Conservation (phyloP, 2,888 invertebrate species). For the Brachyopa scutellaris region DNA sequence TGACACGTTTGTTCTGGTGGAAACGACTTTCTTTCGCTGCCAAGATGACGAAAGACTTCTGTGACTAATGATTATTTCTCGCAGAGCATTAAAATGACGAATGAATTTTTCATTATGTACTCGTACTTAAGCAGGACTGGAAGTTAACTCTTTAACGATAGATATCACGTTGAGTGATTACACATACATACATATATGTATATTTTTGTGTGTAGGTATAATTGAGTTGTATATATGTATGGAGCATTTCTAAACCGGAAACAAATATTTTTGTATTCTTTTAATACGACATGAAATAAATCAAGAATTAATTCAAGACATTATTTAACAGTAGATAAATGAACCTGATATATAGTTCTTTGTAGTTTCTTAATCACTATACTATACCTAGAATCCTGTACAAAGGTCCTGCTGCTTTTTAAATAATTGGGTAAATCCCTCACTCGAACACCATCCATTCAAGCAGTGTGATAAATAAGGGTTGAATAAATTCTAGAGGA, state of each 20-base stretch:
- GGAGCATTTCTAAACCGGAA: no score
- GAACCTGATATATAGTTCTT: constrained; percentile 32
- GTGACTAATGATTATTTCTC: background rate
- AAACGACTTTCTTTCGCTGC: background rate
- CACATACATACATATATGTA: no score
- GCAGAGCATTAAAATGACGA: background rate
- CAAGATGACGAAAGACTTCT: background rate
- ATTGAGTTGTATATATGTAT: no score
- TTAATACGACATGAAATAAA: constrained; percentile 5
- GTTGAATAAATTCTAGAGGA: constrained; percentile 44
- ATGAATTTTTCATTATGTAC: no score
- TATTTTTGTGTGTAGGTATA: no score
- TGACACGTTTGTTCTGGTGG: no score
- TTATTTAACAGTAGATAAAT: constrained; percentile 32
- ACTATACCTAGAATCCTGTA: constrained; percentile 14
- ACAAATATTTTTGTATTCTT: no score
- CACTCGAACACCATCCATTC: constrained; percentile 46
- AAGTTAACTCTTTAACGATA: background rate
- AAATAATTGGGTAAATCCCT: constrained; percentile 57
- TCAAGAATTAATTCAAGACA: constrained; percentile 5
- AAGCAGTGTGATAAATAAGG: constrained; percentile 47
- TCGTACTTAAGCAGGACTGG: background rate
- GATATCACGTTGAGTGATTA: no score
- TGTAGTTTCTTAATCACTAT: constrained; percentile 47
- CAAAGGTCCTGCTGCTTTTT: constrained; percentile 29